These are phyloP conservation scores for Drosophila nebulosa DNA, from an alignment of 1,140 invertebrate species.

Conservation along the genomic window DNA sequence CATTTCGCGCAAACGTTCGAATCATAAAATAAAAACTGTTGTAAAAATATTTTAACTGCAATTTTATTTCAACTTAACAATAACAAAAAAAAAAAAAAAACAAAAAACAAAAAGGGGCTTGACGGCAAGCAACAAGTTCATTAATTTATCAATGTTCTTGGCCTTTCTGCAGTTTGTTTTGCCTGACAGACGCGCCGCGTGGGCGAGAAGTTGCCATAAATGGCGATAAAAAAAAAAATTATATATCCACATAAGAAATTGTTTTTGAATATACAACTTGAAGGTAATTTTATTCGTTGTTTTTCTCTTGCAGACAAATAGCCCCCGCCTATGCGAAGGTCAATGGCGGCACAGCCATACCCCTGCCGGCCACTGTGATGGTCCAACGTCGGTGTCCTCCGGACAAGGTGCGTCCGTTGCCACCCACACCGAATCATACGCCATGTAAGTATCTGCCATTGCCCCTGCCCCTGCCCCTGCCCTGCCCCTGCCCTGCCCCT, in stretches of 20 bases:
- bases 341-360: slow-evolving; percentile 86
- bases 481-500: too few species aligned
- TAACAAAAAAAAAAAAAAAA: neutral
- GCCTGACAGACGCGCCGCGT: slow-evolving; percentile 40
- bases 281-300: slow-evolving; percentile 12
- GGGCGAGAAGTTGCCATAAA: slow-evolving; percentile 15
- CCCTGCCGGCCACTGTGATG: slow-evolving; percentile 87
- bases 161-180: slow-evolving; percentile 24
- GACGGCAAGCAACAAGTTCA: slow-evolving; percentile 36
- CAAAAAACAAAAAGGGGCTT: slow-evolving; percentile 35
- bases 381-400: slow-evolving; percentile 88
- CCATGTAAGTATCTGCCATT: slow-evolving; percentile 81
- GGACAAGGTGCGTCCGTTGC: slow-evolving; percentile 87
- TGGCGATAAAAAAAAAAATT: slow-evolving; percentile 31
- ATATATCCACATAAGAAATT: slow-evolving; percentile 8
- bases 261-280: slow-evolving; percentile 14
- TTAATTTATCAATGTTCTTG: slow-evolving; percentile 59
- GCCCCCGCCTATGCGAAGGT: slow-evolving; percentile 83
- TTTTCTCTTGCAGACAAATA: slow-evolving; percentile 83
- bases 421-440: slow-evolving; percentile 84
- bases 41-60: slow-evolving; percentile 55
- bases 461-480: too few species aligned
- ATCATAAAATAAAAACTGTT: slow-evolving; percentile 42
- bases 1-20: slow-evolving; percentile 22
- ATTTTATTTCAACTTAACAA: slow-evolving; percentile 10